A percentile compares a stretch with the other conserved stretches of the same genome.
Evolutionary conservation across 1,140 invertebrate genomes (phyloP).

Genomic region (Proctacanthus coquilletti): DNA sequence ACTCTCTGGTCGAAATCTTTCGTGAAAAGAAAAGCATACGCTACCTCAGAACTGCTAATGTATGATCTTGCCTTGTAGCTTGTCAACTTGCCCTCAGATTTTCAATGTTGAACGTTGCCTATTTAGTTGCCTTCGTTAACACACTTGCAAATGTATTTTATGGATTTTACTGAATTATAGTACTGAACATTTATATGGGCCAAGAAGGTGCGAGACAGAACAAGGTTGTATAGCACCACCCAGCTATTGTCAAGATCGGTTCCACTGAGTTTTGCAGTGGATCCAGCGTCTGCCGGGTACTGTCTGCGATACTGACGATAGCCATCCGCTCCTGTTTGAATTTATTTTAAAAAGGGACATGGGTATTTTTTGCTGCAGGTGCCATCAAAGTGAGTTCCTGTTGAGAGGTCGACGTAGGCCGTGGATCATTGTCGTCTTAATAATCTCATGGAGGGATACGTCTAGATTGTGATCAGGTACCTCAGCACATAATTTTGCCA

Average conservation of each 20-base stretch:
- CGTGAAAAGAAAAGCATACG: slow-evolving; percentile 23
- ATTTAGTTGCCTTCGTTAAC: slow-evolving; percentile 28
- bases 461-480: too few relatives aligned
- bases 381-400: too few relatives aligned
- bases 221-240: slow-evolving; percentile 18
- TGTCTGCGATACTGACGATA: too few relatives aligned
- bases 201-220: slow-evolving; percentile 12
- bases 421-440: too few relatives aligned
- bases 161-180: slow-evolving; percentile 21
- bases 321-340: too few relatives aligned
- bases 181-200: slow-evolving; percentile 21
- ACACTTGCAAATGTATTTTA: slow-evolving; percentile 34
- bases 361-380: too few relatives aligned
- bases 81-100: slow-evolving; percentile 7
- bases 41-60: slow-evolving; percentile 31
- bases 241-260: slow-evolving; percentile 15
- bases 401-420: too few relatives aligned
- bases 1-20: slow-evolving; percentile 27
- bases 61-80: slow-evolving; percentile 29
- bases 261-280: too few relatives aligned
- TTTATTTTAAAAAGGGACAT: too few relatives aligned
- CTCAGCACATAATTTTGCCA: too few relatives aligned
- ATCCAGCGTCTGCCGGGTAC: too few relatives aligned
- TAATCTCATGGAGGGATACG: too few relatives aligned
- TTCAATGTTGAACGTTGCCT: slow-evolving; percentile 5